A percentile compares a stretch with the other conserved stretches of the same genome.
Evolutionary conservation across 1,140 invertebrate genomes (phyloP).

Genomic region (Pseudobourletiella spinata): DNA sequence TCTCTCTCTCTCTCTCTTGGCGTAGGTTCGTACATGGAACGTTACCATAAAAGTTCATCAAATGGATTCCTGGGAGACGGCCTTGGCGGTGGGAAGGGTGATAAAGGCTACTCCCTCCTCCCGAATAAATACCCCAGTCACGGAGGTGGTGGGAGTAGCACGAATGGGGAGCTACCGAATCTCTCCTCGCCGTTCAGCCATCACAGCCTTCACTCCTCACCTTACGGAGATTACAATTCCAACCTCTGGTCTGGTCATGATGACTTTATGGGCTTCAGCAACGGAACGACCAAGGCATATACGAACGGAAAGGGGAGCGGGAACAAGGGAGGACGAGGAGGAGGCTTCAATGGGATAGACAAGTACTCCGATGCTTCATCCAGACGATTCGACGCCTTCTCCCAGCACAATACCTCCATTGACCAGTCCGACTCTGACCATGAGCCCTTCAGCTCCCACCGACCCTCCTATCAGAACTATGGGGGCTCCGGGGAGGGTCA

Average conservation of each 20-base stretch:
- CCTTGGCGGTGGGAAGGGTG: not conserved
- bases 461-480: not conserved
- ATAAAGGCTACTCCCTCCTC: slow-evolving; percentile 8
- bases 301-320: too few relatives aligned
- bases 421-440: slow-evolving; percentile 8
- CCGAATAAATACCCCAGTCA: slow-evolving; percentile 5
- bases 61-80: slow-evolving; percentile 1
- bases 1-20: not conserved
- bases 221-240: slow-evolving; percentile 2
- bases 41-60: slow-evolving; percentile 8
- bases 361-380: slow-evolving; percentile 1
- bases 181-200: not conserved
- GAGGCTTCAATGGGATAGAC: too few relatives aligned
- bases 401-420: slow-evolving; percentile 3
- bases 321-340: too few relatives aligned
- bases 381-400: slow-evolving; percentile 4
- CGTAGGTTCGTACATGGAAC: slow-evolving; percentile 7
- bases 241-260: slow-evolving; percentile 7
- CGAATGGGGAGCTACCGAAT: slow-evolving; percentile 5
- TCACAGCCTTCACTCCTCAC: not conserved
- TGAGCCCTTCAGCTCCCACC: not conserved
- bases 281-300: not conserved
- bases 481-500: not conserved
- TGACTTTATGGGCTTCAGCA: slow-evolving; percentile 8
- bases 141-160: not conserved